Percentiles rank a stretch among this genome's conserved stretches.
These are phyloP conservation scores for Ficedula albicollis DNA, from an alignment of 2,797 vertebrate genomes.

Conservation along the genomic window DNA sequence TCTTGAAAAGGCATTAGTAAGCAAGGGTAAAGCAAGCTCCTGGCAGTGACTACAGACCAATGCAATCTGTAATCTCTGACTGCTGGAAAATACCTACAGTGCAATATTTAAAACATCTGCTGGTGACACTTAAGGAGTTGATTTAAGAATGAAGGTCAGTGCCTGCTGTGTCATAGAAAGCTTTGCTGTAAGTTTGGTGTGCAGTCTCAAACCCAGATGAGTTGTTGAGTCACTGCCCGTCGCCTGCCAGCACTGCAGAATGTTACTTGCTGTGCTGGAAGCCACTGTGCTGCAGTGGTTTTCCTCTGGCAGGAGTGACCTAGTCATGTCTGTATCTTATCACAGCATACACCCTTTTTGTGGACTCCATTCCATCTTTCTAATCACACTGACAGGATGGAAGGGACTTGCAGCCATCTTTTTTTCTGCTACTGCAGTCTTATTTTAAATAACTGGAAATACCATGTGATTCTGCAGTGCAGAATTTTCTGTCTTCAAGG, in stretches of 20 bases:
- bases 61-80: background rate
- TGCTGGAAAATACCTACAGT: background rate
- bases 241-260: conserved; percentile 51
- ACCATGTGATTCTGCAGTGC: background rate
- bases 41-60: background rate
- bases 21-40: background rate
- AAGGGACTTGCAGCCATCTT: background rate
- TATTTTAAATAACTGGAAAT: background rate
- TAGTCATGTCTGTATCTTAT: background rate
- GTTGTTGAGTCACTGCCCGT: conserved; percentile 55
- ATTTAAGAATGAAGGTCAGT: background rate
- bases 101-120: background rate
- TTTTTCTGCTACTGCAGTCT: background rate
- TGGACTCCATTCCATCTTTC: background rate
- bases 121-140: background rate
- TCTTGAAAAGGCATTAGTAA: conserved; percentile 5
- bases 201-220: background rate
- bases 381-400: background rate
- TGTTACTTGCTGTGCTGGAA: conserved; percentile 9
- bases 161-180: background rate
- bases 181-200: background rate
- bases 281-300: background rate
- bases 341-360: background rate
- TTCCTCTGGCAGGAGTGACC: background rate
- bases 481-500: background rate